Evolutionary conservation across 2,888 invertebrate species (phyloP).

Genomic region (Tipula lateralis): DNA sequence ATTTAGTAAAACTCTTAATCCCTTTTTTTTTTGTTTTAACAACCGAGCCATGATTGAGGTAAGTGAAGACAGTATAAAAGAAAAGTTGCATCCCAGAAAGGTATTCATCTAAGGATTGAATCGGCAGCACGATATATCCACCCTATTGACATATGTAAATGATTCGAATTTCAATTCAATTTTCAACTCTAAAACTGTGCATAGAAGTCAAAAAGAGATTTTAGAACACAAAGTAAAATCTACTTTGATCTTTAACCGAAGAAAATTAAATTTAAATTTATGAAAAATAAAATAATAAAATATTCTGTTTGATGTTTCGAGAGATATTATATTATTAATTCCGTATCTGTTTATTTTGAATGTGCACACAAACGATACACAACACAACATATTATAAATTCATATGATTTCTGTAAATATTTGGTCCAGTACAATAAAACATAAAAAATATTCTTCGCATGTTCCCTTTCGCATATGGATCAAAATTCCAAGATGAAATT

Average conservation of each 20-base stretch:
- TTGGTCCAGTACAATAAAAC: background rate
- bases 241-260: background rate
- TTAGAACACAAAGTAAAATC: background rate
- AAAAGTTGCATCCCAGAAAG: no score
- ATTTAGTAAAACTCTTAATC: no score
- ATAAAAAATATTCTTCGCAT: background rate
- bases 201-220: background rate
- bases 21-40: no score
- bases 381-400: background rate
- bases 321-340: background rate
- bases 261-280: constrained; percentile 13
- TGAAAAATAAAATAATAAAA: constrained; percentile 15
- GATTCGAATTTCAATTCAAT: background rate
- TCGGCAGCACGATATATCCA: no score
- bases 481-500: background rate
- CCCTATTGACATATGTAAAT: no score
- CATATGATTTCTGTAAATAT: background rate
- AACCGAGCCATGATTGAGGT: no score
- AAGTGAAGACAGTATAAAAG: no score
- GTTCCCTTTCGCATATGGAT: background rate
- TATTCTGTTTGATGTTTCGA: background rate
- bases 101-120: no score
- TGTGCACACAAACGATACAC: background rate
- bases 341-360: constrained; percentile 15
- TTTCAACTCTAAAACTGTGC: background rate